Evolutionary conservation across 1,140 invertebrate genomes (phyloP), one percentile per base, ranked within the genome.

Genomic region (Nasonia giraulti): DNA sequence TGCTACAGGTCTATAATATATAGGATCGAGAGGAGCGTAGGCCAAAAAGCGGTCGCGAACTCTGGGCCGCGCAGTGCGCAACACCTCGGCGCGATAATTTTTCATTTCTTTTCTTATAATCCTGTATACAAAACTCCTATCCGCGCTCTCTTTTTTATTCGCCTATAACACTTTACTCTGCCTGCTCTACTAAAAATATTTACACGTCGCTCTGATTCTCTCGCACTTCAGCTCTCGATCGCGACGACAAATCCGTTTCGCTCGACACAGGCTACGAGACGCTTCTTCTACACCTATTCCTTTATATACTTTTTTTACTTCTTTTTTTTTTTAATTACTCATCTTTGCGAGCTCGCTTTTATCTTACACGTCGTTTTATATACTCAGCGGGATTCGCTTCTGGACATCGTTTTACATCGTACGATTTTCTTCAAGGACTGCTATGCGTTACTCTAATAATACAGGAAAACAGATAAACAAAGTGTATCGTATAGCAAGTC

Each of bases 101-200:
- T 20, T 20, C 17, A 20, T 55, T 62, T 62, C n/a, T 62, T 62
- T 81, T 85, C 33, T 27, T 68, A 74, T 84, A 75, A 76, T 80
- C 71, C 27, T 80, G 20, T 85, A 85, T 84, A 85, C 73, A 85
- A 84, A 80, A 84, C 73, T 66, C 44, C 40, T 37, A 40, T 44
- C 14, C 20, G 50, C 23, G 12, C 66, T 66, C 17, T 80, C 47
- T 31, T 73, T 33, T 73, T 74, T 27, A 27, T 27, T 82, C 40
- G 14, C 23, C n/a, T 81, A 31, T 71, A 71, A 71, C 68, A 17
- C 27, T 5, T 75, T 27, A 68, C 14, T 83, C 23, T 12, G 12
- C 37, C 37, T 33, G 2, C 31, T 47, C 40, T 50, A 78, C 55
- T 31, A 79, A 84, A 83, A 83, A 84, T 84, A 84, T 84, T 84